Evolutionary conservation across 2,888 invertebrate species (phyloP), one percentile per base, ranked within the genome.

Genomic region (Coelopa pilipes): DNA sequence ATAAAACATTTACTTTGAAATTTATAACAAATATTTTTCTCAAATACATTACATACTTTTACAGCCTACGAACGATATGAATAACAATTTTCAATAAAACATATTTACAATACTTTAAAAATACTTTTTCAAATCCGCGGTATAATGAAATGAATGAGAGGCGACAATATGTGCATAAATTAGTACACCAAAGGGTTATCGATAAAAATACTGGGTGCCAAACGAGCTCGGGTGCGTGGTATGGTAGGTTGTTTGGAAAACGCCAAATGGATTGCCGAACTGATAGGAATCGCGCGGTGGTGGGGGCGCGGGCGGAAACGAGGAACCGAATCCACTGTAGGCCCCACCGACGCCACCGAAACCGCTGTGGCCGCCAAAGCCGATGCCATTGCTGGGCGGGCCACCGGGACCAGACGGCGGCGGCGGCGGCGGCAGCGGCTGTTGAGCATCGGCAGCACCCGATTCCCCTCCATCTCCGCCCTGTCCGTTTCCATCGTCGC

Each of bases 231-330:
- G 67, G 17, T 70, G 63, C 34, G 24, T 66, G 49, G 57, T 65
- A 11, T 75, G 60, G 46, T 65, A 75, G 19, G 34, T 50, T n/a
- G 75, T 34, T 34, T 7, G 65, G 46, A 73, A 75, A 66, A 63
- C 73, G 15, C 68, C 65, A 34, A 72, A 72, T 24, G 59, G 60
- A 34, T 71, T 60, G 24, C 71, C 59, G 46, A 75, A 75, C 21
- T 75, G 59, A 69, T 72, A 60, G 11, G 24, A 34, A 34, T 34
- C 7, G 17, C 72, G 60, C 13, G 68, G 70, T 4, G 60, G 60
- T 7, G 34, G 70, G 5, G 60, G 60, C 11, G 34, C 19, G 19
- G 34, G 53, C 17, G 62, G 34, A 19, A 69, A 19, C 49, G 65
- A 34, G 50, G 49, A 4, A 34, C 62, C 62, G 55, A 53, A 45